Conservation (phyloP, 2,888 invertebrate species). For the Rhagophthalmus giganteus region DNA sequence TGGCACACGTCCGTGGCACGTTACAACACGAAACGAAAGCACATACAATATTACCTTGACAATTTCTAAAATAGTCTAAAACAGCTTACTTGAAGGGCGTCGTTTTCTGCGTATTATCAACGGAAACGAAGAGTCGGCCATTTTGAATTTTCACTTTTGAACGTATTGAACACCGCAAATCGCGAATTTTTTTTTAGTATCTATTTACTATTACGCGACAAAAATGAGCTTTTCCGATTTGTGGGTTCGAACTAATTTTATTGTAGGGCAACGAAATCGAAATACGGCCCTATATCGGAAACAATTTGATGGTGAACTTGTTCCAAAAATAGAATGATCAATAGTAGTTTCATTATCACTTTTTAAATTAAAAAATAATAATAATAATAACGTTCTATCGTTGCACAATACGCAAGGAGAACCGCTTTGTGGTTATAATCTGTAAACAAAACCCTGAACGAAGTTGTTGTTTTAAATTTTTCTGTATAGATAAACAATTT, state of each 20-base stretch:
- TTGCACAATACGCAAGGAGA: too few species aligned
- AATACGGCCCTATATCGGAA: too few species aligned
- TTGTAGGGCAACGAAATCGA: too few species aligned
- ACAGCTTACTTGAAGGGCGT: constrained; percentile 47
- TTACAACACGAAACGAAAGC: constrained; percentile 8
- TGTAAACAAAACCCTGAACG: background rate
- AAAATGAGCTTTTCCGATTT: too few species aligned
- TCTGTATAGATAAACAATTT: too few species aligned
- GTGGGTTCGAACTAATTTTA: too few species aligned
- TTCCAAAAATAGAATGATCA: constrained; percentile 50
- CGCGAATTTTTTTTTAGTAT: background rate
- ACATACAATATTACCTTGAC: constrained; percentile 43
- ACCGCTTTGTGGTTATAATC: background rate
- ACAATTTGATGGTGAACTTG: constrained; percentile 42
- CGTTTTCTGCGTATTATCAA: constrained; percentile 45
- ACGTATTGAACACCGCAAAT: constrained; percentile 30
- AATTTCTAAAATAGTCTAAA: constrained; percentile 39
- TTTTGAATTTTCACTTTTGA: constrained; percentile 59
- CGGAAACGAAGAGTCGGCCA: constrained; percentile 52
- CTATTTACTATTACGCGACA: background rate
- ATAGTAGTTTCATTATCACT: constrained; percentile 48
- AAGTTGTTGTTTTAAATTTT: too few species aligned
- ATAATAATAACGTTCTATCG: too few species aligned
- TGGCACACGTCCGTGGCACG: constrained; percentile 10
- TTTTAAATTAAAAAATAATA: constrained; percentile 13